Base-by-base conservation (phyloP, 1,140 invertebrate species). In the Drosophila carrolli region DNA sequence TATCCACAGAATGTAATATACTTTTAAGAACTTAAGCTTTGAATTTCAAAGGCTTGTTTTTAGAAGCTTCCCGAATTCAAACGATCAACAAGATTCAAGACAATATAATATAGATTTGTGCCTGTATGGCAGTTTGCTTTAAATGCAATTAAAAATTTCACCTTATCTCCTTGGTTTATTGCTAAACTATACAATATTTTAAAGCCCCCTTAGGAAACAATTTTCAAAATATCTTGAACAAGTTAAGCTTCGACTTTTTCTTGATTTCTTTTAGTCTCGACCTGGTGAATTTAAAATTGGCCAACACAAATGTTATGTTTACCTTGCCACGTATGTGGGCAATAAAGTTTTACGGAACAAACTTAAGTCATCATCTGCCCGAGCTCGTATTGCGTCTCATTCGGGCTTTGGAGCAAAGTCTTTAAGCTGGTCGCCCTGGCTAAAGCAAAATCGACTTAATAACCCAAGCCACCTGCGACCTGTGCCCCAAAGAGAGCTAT, bases 391-490 rank as follows among this genome's bases (percentile, higher is more conserved):
- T 35, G 27, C 65, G 70, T 71, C 43, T 56, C 53, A 47, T 27
- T 37, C 11, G 29, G 57, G 61, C 47, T 66, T 67, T 43, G 14
- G 19, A 41, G 35, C 19, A 48, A 71, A 71, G 67, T 71, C 67
- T 71, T 71, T 71, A 71, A 71, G 67, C 67, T 67, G 38, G 19
- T 9, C 35, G 60, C 7, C 38, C 43, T 29, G 65, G 67, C 65
- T 48, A 13, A 57, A 56, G 50, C 27, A 37, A 77, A 82, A 62
- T 62, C 71, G 81, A 76, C 80, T 83, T 86, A 86, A 86, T 88
- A 83, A 73, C 62, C 53, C 46, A 27, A 66, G 55, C 75, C 83
- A 88, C 83, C 83, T 85, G 78, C 56, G 60, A 61, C 74, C 59
- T 74, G 57, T 51, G 67, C 58, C 59, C 51, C 46, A 14, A 37